phyloP scores from a whole-genome alignment of 2,797 vertebrate species.

The Tachyglossus aculeatus region DNA sequence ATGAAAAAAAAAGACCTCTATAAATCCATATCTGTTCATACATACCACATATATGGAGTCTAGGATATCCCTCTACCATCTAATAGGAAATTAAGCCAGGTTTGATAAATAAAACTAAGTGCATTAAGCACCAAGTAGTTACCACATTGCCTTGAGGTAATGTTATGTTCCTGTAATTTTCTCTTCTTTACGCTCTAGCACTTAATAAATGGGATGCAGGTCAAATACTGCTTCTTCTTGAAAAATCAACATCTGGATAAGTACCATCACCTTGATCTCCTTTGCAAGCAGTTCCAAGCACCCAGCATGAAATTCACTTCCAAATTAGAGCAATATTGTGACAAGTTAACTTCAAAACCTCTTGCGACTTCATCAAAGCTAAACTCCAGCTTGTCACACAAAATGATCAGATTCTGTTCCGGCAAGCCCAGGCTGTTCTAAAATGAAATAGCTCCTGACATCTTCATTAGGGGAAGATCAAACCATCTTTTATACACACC shows the following conservation, averaged over 20 bases:
- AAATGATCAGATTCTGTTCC: slow-evolving; percentile 20
- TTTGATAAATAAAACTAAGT: too few relatives aligned
- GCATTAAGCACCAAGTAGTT: too few relatives aligned
- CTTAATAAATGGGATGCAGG: background rate
- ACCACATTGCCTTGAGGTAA: too few relatives aligned
- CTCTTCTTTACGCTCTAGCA: too few relatives aligned
- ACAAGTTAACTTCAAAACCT: slow-evolving; percentile 38
- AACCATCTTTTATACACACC: background rate
- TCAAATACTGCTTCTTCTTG: background rate
- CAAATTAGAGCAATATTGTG: slow-evolving; percentile 45
- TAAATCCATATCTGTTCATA: too few relatives aligned
- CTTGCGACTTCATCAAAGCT: slow-evolving; percentile 38
- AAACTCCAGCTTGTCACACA: slow-evolving; percentile 31
- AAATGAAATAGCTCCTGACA: slow-evolving; percentile 22
- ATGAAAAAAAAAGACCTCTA: too few relatives aligned
- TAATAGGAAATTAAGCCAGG: too few relatives aligned
- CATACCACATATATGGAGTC: too few relatives aligned
- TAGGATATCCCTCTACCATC: too few relatives aligned
- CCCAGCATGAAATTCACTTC: slow-evolving; percentile 7
- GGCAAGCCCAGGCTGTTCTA: slow-evolving; percentile 17
- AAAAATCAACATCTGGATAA: slow-evolving; percentile 15
- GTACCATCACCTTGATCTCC: background rate
- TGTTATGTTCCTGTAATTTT: too few relatives aligned
- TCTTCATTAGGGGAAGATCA: slow-evolving; percentile 9
- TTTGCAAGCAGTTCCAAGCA: slow-evolving; percentile 15